Percentiles rank a stretch among this genome's conserved stretches.
phyloP scores from a whole-genome alignment of 2,888 invertebrate species.

The Macrophya annulata region DNA sequence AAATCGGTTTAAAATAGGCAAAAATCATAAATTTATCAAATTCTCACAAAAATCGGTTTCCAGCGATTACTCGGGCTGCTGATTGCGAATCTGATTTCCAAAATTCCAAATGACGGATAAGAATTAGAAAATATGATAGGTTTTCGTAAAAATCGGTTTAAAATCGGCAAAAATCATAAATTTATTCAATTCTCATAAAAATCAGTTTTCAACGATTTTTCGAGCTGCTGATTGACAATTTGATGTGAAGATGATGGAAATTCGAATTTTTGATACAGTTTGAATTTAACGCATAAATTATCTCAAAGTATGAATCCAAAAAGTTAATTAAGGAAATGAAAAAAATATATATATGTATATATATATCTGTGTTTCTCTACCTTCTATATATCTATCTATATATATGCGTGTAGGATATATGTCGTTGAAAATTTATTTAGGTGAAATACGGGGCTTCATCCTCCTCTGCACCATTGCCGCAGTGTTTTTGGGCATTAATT shows the following conservation, averaged over 20 bases:
- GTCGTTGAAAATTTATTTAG: neutral
- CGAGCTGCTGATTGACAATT: neutral
- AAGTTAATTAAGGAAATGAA: neutral
- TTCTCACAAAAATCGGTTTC: neutral
- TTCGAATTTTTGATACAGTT: neutral
- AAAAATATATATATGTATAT: too few species aligned
- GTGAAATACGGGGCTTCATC: conserved; percentile 18
- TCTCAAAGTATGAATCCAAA: neutral
- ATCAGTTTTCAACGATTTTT: neutral
- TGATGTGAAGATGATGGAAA: neutral
- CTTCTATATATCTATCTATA: neutral
- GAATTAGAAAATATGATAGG: too few species aligned
- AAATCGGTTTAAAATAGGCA: too few species aligned
- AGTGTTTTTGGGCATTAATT: conserved; percentile 41
- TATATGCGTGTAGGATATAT: neutral
- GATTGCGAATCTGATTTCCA: neutral
- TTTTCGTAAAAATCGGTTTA: too few species aligned
- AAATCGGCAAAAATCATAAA: neutral
- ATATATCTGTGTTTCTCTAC: too few species aligned
- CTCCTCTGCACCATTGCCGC: conserved; percentile 14
- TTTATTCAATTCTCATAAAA: neutral
- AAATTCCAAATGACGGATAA: too few species aligned
- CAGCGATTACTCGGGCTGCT: neutral
- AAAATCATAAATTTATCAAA: neutral
- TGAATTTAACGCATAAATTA: too few species aligned